A percentile compares a stretch with the other conserved stretches of the same genome.
Evolutionary conservation across 2,113 vertebrate species (phyloP).

Genomic region (Bagarius yarrelli): DNA sequence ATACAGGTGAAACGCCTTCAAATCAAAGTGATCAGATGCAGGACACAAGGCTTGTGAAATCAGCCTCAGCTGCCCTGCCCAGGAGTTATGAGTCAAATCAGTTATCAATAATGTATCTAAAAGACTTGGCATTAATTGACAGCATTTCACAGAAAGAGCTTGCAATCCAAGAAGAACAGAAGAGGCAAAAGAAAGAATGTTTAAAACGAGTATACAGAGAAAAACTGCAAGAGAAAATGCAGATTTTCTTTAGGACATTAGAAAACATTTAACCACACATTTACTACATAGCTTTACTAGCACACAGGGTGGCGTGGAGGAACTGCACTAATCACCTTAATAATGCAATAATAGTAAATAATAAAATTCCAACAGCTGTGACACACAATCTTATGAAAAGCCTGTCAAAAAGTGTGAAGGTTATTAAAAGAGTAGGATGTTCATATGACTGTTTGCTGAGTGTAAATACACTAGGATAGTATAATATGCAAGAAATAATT

Average conservation of each 20-base stretch:
- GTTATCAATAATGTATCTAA: conserved; percentile 69
- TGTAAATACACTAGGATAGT: background rate
- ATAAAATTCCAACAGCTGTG: too few relatives aligned
- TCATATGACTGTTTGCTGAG: too few relatives aligned
- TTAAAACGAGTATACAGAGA: conserved; percentile 59
- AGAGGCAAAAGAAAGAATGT: conserved; percentile 57
- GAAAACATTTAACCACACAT: conserved; percentile 37
- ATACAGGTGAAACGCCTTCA: conserved; percentile 23
- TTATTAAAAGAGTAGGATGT: too few relatives aligned
- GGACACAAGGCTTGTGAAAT: conserved; percentile 46
- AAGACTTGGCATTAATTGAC: conserved; percentile 70
- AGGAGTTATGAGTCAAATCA: conserved; percentile 35
- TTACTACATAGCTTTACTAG: background rate
- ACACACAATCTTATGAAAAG: too few relatives aligned
- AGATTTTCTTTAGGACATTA: conserved; percentile 63
- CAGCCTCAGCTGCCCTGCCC: conserved; percentile 35
- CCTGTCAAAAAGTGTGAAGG: too few relatives aligned
- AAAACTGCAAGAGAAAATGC: conserved; percentile 62
- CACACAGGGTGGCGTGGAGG: too few relatives aligned
- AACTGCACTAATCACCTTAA: too few relatives aligned
- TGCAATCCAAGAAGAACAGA: conserved; percentile 53
- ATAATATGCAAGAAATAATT: background rate
- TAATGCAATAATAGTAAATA: too few relatives aligned
- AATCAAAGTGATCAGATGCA: background rate
- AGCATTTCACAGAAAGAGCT: conserved; percentile 70